Conservation (phyloP, 2,113 vertebrate genomes). For the Tonatia bakeri region DNA sequence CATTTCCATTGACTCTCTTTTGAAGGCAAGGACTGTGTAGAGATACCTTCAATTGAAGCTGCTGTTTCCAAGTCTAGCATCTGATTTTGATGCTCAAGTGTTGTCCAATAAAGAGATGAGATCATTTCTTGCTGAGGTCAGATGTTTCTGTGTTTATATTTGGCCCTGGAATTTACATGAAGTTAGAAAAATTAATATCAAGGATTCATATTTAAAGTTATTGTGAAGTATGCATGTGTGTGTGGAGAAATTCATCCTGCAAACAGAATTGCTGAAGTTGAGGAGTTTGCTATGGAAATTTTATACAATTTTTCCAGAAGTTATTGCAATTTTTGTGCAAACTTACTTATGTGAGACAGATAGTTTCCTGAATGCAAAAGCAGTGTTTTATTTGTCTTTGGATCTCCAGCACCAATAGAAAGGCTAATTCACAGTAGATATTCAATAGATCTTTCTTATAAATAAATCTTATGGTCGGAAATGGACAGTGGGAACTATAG, state of each 20-base stretch:
- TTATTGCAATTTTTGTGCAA: neutral
- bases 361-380: neutral
- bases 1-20: constrained; percentile 2
- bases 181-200: neutral
- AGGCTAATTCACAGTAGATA: neutral
- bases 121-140: neutral
- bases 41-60: neutral
- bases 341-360: neutral
- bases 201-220: neutral
- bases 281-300: neutral
- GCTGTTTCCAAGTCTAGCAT: neutral
- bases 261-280: neutral
- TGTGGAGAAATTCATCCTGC: neutral
- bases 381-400: neutral
- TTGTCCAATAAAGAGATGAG: neutral
- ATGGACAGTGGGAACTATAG: neutral
- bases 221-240: neutral
- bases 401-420: neutral
- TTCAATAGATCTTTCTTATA: neutral
- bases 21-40: neutral
- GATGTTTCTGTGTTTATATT: neutral
- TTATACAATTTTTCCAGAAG: neutral
- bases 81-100: neutral
- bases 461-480: neutral
- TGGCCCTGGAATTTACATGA: neutral